phyloP scores from a whole-genome alignment of 2,888 invertebrate genomes.

The Aspidiotus rigidus region DNA sequence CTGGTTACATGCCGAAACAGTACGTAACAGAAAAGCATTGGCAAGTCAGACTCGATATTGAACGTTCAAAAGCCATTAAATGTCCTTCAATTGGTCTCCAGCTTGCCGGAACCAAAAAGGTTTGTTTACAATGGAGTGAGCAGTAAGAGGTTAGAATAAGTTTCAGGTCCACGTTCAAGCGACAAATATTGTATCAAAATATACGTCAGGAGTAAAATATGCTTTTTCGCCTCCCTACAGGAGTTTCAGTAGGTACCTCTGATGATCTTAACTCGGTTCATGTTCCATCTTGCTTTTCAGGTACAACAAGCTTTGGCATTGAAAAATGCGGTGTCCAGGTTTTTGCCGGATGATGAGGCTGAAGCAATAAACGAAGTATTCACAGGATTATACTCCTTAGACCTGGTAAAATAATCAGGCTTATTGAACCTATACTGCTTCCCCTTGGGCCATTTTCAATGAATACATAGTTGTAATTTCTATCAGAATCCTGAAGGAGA shows the following conservation, averaged over 20 bases:
- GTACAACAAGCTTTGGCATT: constrained; percentile 83
- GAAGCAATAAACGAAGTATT: constrained; percentile 68
- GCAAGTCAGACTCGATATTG: constrained; percentile 71
- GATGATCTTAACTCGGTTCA: too few relatives aligned
- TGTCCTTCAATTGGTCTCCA: constrained; percentile 91
- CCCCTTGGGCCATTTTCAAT: background rate
- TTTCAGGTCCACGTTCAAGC: too few relatives aligned
- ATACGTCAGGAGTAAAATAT: too few relatives aligned
- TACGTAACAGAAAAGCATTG: constrained; percentile 74
- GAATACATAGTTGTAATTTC: constrained; percentile 10
- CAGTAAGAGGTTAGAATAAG: too few relatives aligned
- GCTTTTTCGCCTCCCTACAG: constrained; percentile 46
- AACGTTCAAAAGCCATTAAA: constrained; percentile 82
- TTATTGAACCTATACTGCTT: constrained; percentile 49
- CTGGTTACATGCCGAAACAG: constrained; percentile 81
- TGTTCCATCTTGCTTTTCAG: constrained; percentile 37
- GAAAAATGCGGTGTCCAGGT: constrained; percentile 64
- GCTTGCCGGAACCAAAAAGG: constrained; percentile 87
- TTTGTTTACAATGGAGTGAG: constrained; percentile 37
- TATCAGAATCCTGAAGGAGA: constrained; percentile 57
- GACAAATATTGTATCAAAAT: too few relatives aligned
- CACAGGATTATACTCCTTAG: constrained; percentile 81
- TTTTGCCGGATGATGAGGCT: constrained; percentile 56
- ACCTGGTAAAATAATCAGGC: constrained; percentile 50
- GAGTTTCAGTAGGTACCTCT: too few relatives aligned